These are phyloP conservation scores for Dione vanillae DNA, from an alignment of 2,888 invertebrate genomes.

Conservation along the genomic window DNA sequence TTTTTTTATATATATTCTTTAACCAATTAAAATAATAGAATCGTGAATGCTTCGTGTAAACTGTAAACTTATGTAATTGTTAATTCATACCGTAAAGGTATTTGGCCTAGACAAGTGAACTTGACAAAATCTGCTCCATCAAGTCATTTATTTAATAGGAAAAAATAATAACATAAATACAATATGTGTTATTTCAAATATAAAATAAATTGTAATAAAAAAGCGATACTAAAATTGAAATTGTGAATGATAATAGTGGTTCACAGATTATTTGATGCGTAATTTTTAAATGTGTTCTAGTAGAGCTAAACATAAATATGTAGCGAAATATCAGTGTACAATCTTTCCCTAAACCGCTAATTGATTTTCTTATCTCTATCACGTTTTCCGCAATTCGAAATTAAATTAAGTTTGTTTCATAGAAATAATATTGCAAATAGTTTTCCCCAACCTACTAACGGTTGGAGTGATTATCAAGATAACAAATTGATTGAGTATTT, in stretches of 20 bases:
- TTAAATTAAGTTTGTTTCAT: constrained; percentile 1
- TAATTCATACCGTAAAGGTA: constrained; percentile 41
- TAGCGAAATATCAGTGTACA: background rate
- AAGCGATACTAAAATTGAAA: background rate
- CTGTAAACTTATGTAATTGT: constrained; percentile 44
- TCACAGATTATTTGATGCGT: background rate
- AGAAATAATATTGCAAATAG: constrained; percentile 15
- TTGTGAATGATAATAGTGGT: background rate
- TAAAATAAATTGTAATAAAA: background rate
- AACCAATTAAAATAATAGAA: constrained; percentile 17
- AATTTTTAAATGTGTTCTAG: background rate
- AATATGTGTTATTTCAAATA: background rate
- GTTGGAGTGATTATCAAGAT: too few relatives aligned
- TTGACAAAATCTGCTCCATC: constrained; percentile 33
- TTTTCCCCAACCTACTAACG: background rate
- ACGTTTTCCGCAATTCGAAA: background rate
- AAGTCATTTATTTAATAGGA: background rate
- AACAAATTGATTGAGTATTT: too few relatives aligned
- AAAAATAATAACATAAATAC: background rate
- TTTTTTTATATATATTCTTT: background rate
- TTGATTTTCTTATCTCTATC: constrained; percentile 20
- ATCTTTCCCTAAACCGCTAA: constrained; percentile 8
- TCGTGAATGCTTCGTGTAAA: constrained; percentile 26
- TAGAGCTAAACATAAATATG: background rate
- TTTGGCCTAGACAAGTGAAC: constrained; percentile 43